Base-by-base conservation (phyloP, 1,140 invertebrate genomes). In the Megalonaias nervosa region DNA sequence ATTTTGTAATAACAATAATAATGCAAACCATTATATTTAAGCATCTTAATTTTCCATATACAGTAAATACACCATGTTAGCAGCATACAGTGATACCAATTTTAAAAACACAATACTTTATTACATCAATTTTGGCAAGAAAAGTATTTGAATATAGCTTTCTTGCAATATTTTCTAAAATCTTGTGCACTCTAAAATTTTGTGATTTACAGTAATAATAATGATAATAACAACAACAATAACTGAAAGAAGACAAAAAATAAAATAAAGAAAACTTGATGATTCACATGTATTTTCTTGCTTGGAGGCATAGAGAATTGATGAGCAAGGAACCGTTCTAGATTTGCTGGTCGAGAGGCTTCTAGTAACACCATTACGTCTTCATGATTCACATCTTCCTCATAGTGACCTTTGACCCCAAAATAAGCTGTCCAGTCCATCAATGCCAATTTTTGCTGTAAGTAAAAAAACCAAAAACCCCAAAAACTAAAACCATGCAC, bases 251-350 rank as follows among this genome's bases (percentile, higher is more conserved):
- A 21, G 57, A 60, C 61, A 38, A 16, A 2, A 13, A 59, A 19
- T n/a, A 67, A 58, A 26, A 38, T 15, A 26, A 57, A 58, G 11
- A 17, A 13, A 75, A 69, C 16, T 61, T n/a, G 14, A 38, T 56
- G n/a, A 26, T 77, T 75, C 77, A 83, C 82, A 79, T 83, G 79
- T 31, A 82, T 67, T 77, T 75, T 79, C 19, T 77, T 67, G n/a
- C 48, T 61, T 17, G 71, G 60, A 16, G 80, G 56, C 17, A 81
- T 38, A 23, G 62, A 48, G 3, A 74, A 48, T 59, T 81, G 68
- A 21, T 76, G 76, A 16, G 71, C 64, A 1, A 77, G 62, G 67
- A 81, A 83, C 13, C 57, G 59, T 26, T 71, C 67, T 11, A 73
- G 14, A 73, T 75, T 68, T 19, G 64, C 59, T 5, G 82, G 77